These are phyloP conservation scores for Rostratula benghalensis DNA, from an alignment of 2,113 vertebrate species.

Conservation along the genomic window DNA sequence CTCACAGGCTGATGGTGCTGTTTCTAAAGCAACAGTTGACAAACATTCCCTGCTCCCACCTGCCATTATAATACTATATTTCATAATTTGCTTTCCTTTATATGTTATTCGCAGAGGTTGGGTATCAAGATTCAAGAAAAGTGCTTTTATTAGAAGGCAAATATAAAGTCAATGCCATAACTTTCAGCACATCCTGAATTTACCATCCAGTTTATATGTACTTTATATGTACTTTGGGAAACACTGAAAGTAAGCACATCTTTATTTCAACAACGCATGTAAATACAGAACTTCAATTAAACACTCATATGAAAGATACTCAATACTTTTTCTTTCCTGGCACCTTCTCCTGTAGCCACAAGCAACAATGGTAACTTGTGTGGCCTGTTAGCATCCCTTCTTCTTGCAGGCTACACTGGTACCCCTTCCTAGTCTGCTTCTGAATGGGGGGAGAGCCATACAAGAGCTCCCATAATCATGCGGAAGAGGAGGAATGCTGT, in stretches of 20 bases:
- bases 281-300: background rate
- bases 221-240: background rate
- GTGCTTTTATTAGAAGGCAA: background rate
- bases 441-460: background rate
- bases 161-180: background rate
- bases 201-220: background rate
- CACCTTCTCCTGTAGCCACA: background rate
- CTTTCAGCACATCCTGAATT: background rate
- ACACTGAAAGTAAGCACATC: background rate
- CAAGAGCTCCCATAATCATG: fast-evolving
- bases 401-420: background rate
- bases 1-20: background rate
- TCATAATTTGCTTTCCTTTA: background rate
- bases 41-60: background rate
- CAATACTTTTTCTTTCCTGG: background rate
- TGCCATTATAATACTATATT: background rate
- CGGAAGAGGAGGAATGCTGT: background rate
- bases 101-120: background rate
- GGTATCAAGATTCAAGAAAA: background rate
- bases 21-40: background rate
- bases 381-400: background rate
- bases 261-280: background rate
- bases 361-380: background rate
- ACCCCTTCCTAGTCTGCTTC: background rate
- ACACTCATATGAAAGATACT: background rate